Evolutionary conservation across 2,888 invertebrate species (phyloP).

Genomic region (Timema cristinae): DNA sequence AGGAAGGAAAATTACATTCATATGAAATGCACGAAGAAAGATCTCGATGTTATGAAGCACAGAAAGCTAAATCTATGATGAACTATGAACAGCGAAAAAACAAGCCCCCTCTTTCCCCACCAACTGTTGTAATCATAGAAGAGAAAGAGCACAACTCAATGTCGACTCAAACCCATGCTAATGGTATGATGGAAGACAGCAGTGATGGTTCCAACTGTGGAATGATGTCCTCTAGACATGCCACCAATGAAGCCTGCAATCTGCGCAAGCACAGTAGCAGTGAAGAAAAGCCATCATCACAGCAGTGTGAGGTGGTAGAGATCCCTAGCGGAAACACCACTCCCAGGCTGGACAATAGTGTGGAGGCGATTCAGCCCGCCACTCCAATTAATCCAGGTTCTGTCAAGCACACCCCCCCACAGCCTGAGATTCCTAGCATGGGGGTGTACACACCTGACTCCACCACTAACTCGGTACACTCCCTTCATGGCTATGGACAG

Average conservation of each 20-base stretch:
- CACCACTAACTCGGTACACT: slow-evolving; percentile 76
- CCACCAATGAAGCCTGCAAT: slow-evolving; percentile 7
- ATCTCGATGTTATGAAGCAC: too few species aligned
- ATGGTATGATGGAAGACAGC: slow-evolving; percentile 25
- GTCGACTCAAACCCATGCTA: slow-evolving; percentile 24
- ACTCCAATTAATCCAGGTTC: slow-evolving; percentile 44
- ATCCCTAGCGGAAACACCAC: slow-evolving; percentile 45
- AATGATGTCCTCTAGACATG: not conserved
- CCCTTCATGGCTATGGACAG: slow-evolving; percentile 70
- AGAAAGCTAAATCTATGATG: not conserved
- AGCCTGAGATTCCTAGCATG: slow-evolving; percentile 69
- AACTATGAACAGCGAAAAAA: not conserved
- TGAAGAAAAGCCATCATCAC: slow-evolving; percentile 22
- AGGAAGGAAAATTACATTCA: too few species aligned
- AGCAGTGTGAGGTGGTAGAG: slow-evolving; percentile 31
- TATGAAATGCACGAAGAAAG: too few species aligned
- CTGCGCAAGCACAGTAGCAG: slow-evolving; percentile 5
- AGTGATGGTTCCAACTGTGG: slow-evolving; percentile 24
- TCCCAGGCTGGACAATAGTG: slow-evolving; percentile 42
- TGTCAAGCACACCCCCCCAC: slow-evolving; percentile 50
- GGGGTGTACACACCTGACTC: slow-evolving; percentile 84
- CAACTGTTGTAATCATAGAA: slow-evolving; percentile 25
- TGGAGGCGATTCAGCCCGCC: slow-evolving; percentile 37
- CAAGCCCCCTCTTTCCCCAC: slow-evolving; percentile 19
- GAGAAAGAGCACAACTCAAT: slow-evolving; percentile 24